A percentile compares a stretch with the other conserved stretches of the same genome.
These are phyloP conservation scores for Chymomyza caudatula DNA, from an alignment of 2,888 invertebrate genomes.

Conservation along the genomic window DNA sequence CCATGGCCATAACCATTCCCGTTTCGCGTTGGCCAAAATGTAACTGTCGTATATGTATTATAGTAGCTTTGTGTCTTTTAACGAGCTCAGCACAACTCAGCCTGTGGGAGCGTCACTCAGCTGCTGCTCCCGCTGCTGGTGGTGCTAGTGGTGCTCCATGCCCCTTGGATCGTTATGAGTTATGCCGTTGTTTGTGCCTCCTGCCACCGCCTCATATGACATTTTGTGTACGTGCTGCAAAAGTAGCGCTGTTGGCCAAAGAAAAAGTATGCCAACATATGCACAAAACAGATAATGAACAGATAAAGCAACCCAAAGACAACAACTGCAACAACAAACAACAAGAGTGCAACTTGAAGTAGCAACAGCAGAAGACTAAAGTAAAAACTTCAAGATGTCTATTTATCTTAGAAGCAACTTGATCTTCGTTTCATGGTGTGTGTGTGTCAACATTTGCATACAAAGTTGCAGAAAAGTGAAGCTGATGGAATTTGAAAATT, in stretches of 20 bases:
- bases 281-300: slow-evolving; percentile 49
- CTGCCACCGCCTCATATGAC: neutral
- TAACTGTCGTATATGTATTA: slow-evolving; percentile 8
- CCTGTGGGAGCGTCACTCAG: neutral
- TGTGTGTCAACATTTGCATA: slow-evolving; percentile 41
- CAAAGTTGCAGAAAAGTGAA: slow-evolving; percentile 45
- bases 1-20: slow-evolving; percentile 46
- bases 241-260: slow-evolving; percentile 4
- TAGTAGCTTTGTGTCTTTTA: slow-evolving; percentile 27
- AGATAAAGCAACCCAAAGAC: slow-evolving; percentile 34
- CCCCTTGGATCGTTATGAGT: slow-evolving; percentile 58
- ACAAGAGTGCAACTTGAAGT: neutral
- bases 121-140: neutral
- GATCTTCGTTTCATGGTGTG: neutral
- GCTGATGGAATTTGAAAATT: slow-evolving; percentile 16
- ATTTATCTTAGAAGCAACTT: neutral
- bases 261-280: slow-evolving; percentile 62
- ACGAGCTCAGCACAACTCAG: slow-evolving; percentile 33
- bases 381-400: neutral
- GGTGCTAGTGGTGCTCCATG: neutral
- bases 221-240: neutral
- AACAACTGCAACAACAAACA: neutral
- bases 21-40: slow-evolving; percentile 3
- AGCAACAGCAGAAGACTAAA: neutral
- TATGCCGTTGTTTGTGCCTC: slow-evolving; percentile 44